phyloP scores from a whole-genome alignment of 2,113 vertebrate species.

The Cacatua alba region DNA sequence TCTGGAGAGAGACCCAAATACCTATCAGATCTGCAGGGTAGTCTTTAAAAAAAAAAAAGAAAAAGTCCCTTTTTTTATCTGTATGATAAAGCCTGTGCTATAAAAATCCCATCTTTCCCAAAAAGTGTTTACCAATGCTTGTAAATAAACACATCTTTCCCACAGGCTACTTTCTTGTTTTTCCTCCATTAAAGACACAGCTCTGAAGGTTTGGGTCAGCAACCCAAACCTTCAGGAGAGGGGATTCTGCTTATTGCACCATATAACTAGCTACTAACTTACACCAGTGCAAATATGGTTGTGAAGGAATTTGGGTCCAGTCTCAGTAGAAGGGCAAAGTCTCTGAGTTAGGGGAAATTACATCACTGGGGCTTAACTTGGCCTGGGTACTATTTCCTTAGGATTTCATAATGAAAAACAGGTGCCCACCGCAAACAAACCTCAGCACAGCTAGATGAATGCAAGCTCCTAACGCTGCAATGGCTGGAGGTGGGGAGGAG shows the following conservation, averaged over 20 bases:
- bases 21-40: not conserved
- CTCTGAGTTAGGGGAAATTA: not conserved
- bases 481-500: not conserved
- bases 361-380: not conserved
- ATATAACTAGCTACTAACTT: not conserved
- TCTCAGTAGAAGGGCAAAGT: not conserved
- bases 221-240: no score
- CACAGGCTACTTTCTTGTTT: not conserved
- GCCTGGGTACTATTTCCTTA: not conserved
- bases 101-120: not conserved
- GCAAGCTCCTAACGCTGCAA: rapidly evolving
- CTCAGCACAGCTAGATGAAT: not conserved
- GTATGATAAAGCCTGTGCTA: not conserved
- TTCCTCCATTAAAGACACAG: not conserved
- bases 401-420: not conserved
- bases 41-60: not conserved
- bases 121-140: not conserved
- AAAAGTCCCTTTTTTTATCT: not conserved
- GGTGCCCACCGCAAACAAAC: not conserved
- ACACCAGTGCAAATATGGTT: not conserved
- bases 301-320: not conserved
- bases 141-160: not conserved
- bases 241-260: not conserved
- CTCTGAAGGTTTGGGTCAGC: not conserved
- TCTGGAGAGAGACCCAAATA: not conserved